phyloP scores from a whole-genome alignment of 1,140 invertebrate genomes.

The Drosophila eugracilis region DNA sequence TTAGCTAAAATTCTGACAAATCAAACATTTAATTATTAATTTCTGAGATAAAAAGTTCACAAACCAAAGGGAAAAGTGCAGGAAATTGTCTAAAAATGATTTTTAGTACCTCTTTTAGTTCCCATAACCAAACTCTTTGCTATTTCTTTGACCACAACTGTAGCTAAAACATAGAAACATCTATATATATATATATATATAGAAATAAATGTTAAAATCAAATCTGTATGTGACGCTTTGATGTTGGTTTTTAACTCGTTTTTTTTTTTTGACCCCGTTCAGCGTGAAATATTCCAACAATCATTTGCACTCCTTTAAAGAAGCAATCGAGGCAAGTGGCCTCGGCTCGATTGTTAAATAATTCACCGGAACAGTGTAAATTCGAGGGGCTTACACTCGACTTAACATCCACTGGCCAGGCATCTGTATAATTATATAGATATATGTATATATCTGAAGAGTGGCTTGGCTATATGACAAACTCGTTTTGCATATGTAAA shows the following conservation, averaged over 20 bases:
- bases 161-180: background rate
- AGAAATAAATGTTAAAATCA: background rate
- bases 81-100: too few species aligned
- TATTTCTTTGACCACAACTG: background rate
- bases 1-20: too few species aligned
- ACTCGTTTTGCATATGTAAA: slow-evolving; percentile 51
- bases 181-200: too few species aligned
- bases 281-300: slow-evolving; percentile 6
- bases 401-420: slow-evolving; percentile 41
- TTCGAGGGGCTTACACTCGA: slow-evolving; percentile 39
- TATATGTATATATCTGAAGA: too few species aligned
- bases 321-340: background rate
- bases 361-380: slow-evolving; percentile 24
- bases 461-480: slow-evolving; percentile 2
- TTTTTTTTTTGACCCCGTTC: slow-evolving; percentile 3
- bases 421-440: slow-evolving; percentile 27
- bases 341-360: slow-evolving; percentile 16
- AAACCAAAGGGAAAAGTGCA: too few species aligned
- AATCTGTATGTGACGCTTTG: slow-evolving; percentile 1
- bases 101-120: too few species aligned
- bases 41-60: too few species aligned
- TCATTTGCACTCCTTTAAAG: slow-evolving; percentile 13
- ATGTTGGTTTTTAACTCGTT: slow-evolving; percentile 1
- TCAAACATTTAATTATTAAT: too few species aligned
- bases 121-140: background rate